These are phyloP conservation scores for Riparia riparia DNA, from an alignment of 2,113 vertebrate genomes.

Conservation along the genomic window DNA sequence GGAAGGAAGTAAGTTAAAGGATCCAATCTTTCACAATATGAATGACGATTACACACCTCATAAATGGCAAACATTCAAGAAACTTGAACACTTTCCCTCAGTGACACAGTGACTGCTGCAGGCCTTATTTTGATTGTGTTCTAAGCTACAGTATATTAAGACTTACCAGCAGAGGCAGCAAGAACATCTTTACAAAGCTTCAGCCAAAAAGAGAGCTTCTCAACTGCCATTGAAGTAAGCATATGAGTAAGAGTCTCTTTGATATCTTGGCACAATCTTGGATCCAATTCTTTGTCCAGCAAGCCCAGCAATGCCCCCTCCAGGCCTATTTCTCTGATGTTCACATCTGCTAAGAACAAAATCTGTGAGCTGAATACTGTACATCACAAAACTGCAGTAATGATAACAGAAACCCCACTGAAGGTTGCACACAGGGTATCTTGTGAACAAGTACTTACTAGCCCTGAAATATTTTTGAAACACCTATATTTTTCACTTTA, in stretches of 20 bases:
- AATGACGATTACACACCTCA: neutral
- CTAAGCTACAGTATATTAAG: neutral
- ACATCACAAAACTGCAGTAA: conserved; percentile 30
- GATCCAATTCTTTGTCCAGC: conserved; percentile 90
- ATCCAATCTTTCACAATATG: neutral
- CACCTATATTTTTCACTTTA: neutral
- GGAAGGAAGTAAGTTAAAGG: neutral
- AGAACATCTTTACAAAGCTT: conserved; percentile 95
- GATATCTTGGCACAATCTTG: conserved; percentile 84
- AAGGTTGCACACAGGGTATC: neutral
- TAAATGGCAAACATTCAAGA: neutral
- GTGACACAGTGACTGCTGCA: neutral
- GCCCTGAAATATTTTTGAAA: neutral
- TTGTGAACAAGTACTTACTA: neutral
- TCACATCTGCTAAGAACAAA: conserved; percentile 82
- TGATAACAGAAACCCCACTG: neutral
- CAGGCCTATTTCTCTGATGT: conserved; percentile 90
- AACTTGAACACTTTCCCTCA: neutral
- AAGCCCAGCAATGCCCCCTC: conserved; percentile 90
- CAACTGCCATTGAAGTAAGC: conserved; percentile 84
- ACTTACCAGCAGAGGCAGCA: conserved; percentile 87
- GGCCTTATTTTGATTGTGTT: neutral
- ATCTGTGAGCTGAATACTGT: conserved; percentile 16
- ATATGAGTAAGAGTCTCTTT: conserved; percentile 90
- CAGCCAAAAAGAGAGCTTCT: conserved; percentile 90